A percentile compares a stretch with the other conserved stretches of the same genome.
Conservation (phyloP, 2,113 vertebrate species). For the Nyctibius bracteatus region DNA sequence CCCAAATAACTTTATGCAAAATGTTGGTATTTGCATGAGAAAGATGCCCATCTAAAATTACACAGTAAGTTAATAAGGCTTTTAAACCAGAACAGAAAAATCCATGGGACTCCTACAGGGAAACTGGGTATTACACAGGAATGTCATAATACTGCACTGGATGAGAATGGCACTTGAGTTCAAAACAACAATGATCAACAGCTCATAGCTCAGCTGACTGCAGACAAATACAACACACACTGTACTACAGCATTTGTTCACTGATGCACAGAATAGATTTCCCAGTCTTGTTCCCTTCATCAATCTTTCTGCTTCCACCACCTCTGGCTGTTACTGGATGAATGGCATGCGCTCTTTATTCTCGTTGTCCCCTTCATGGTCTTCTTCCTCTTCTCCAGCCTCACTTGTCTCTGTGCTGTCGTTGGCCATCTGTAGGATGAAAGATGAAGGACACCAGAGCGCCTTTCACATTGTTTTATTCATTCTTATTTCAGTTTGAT, state of each 20-base stretch:
- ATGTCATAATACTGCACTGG: slow-evolving; percentile 69
- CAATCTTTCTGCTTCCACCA: background rate
- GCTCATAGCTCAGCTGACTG: slow-evolving; percentile 82
- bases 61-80: slow-evolving; percentile 41
- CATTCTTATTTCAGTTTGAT: background rate
- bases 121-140: background rate
- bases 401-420: slow-evolving; percentile 99
- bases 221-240: slow-evolving; percentile 82
- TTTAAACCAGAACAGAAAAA: slow-evolving; percentile 47
- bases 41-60: slow-evolving; percentile 51
- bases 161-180: slow-evolving; percentile 83
- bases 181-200: slow-evolving; percentile 78
- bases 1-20: background rate
- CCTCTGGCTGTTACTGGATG: slow-evolving; percentile 83
- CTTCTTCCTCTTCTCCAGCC: slow-evolving; percentile 96
- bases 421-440: slow-evolving; percentile 88
- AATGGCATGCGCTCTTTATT: slow-evolving; percentile 98
- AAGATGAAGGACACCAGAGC: background rate
- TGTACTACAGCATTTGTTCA: slow-evolving; percentile 85
- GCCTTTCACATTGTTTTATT: background rate
- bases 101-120: slow-evolving; percentile 40
- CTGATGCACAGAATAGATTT: slow-evolving; percentile 75
- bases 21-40: background rate
- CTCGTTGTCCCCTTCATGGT: slow-evolving; percentile 93
- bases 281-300: slow-evolving; percentile 47